Conservation (phyloP, 1,140 invertebrate species). For the Drosophila lowei region DNA sequence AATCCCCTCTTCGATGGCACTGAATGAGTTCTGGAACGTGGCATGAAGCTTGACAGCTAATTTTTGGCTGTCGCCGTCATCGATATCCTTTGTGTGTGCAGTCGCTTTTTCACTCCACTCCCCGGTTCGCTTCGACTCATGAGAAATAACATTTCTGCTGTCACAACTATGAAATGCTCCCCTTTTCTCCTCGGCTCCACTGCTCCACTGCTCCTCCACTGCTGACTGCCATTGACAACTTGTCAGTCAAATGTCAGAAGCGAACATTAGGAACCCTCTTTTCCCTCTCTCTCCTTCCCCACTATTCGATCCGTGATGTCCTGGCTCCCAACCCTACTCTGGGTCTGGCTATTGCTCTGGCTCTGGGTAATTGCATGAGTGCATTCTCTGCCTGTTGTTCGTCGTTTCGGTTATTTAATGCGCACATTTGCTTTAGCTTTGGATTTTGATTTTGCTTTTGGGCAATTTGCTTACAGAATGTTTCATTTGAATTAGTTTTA, state of each 20-base stretch:
- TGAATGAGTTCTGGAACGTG: constrained; percentile 12
- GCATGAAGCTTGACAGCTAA: constrained; percentile 46
- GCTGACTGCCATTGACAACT: constrained; percentile 67
- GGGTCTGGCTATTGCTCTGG: background rate
- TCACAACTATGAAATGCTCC: constrained; percentile 40
- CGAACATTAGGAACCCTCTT: constrained; percentile 38
- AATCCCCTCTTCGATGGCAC: background rate
- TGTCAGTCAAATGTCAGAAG: constrained; percentile 78
- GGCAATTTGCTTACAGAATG: constrained; percentile 49
- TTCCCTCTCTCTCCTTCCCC: background rate
- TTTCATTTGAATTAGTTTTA: constrained; percentile 49
- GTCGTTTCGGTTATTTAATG: constrained; percentile 52
- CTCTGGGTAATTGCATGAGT: constrained; percentile 68
- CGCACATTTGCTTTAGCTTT: constrained; percentile 21
- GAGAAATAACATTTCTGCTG: constrained; percentile 46
- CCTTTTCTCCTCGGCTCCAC: constrained; percentile 5
- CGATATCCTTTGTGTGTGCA: constrained; percentile 25
- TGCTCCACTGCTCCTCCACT: background rate
- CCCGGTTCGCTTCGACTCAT: background rate
- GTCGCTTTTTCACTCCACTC: constrained; percentile 1
- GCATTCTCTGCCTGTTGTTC: constrained; percentile 44
- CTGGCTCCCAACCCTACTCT: background rate
- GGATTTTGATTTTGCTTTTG: constrained; percentile 19
- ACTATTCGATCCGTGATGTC: constrained; percentile 5
- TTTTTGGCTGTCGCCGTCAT: constrained; percentile 47